phyloP scores from a whole-genome alignment of 2,888 invertebrate genomes.

The Thysanoteuthis rhombus region DNA sequence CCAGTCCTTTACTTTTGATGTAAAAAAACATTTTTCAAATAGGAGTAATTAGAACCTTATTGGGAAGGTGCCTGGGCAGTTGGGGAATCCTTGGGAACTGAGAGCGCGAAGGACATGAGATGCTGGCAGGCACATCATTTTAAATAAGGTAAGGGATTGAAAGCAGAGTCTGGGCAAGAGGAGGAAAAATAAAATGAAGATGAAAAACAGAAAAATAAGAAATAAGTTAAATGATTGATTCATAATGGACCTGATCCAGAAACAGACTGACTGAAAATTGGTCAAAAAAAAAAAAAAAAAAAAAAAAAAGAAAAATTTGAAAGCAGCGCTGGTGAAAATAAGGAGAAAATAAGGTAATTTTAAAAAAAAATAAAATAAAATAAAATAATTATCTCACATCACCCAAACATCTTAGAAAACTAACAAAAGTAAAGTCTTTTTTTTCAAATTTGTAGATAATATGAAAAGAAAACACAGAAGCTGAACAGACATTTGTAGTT shows the following conservation, averaged over 20 bases:
- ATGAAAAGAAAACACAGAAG: too few relatives aligned
- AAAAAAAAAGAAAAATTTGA: not conserved
- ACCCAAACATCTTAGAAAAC: too few relatives aligned
- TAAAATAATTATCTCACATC: too few relatives aligned
- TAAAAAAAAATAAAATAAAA: too few relatives aligned
- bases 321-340: not conserved
- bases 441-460: too few relatives aligned
- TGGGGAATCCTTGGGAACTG: too few relatives aligned
- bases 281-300: not conserved
- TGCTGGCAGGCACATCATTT: not conserved
- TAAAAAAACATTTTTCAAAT: too few relatives aligned
- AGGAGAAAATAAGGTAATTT: not conserved
- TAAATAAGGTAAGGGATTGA: not conserved
- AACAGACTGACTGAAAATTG: not conserved
- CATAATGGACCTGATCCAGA: not conserved
- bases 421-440: too few relatives aligned
- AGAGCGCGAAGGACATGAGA: not conserved
- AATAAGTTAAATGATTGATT: not conserved
- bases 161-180: not conserved
- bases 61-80: too few relatives aligned
- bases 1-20: too few relatives aligned
- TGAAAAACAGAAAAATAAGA: not conserved
- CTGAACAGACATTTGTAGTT: too few relatives aligned
- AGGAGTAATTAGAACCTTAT: too few relatives aligned
- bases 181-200: not conserved